Base-by-base conservation (phyloP, 1,140 invertebrate species). In the Bombus difficillimus region DNA sequence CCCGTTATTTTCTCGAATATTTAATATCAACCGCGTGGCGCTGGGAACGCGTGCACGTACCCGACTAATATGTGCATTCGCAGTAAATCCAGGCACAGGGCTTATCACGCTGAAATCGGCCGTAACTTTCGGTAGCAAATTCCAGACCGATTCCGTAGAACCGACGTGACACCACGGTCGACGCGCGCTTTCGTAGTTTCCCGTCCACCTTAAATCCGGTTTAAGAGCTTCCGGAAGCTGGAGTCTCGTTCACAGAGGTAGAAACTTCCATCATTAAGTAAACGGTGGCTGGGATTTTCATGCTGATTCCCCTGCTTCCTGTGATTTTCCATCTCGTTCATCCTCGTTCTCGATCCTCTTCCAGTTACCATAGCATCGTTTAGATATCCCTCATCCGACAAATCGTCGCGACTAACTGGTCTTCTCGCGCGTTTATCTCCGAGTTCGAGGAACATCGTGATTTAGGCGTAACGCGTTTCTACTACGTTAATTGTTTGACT, bases 181-280 rank as follows among this genome's bases (percentile, higher is more conserved):
- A 28, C 59, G 57, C 43, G 34, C 62, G 13, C 18, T 37, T 73
- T 34, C 25, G 41, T 69, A 57, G 32, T 32, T 90, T 86, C 74
- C 68, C 37, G 72, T 68, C 59, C 43, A 59, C 43, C 74, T 84
- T 86, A 81, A 86, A 86, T 85, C 53, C 81, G 64, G 72, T 86
- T 90, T 86, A 84, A 69, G 57, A 90, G 81, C 74, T 78, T 62
- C 74, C 75, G 47, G 71, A 62, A 62, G 57, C 83, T 83, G n/a
- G 47, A 69, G 32, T 22, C 69, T 83, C 53, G 71, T 43, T 59
- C 77, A 43, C 75, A 18, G 53, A 73, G 71, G 47, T 39, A 64
- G 75, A 80, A 90, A 86, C 72, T 90, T 88, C 84, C 80, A 78
- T 88, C 86, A 82, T 88, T 88, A 90, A 86, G 81, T 88, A 86